Evolutionary conservation across 2,113 vertebrate genomes (phyloP), one percentile per base, ranked within the genome.

Genomic region (Fukomys damarensis): DNA sequence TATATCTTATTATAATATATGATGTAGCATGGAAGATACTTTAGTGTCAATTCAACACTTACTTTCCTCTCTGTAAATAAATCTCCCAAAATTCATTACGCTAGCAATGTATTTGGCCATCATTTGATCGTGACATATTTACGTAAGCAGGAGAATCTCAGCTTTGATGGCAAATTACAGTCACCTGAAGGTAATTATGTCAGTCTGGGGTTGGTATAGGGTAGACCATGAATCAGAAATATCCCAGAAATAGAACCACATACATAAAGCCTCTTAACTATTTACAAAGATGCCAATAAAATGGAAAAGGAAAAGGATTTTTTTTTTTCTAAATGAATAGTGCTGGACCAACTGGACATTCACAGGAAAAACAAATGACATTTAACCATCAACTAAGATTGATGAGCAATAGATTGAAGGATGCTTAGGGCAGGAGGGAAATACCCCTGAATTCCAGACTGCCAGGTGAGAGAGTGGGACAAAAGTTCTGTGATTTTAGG

Each of bases 241-340:
- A 91, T 20, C 76, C 12, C 52, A 80, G 49, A 94, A 82, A 93
- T 28, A 95, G 22, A 92, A 14, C 5, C 65, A 68, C 5, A 90
- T 10, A 61, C 43, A 92, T 43, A 94, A 93, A 93, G 63, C 56
- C 54, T 97, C 61, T 92, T 61, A 91, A 58, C 14, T 93, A 59
- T 86, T 86, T 28, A 54, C 6, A 52, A 65, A 4, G 49, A 14
- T 74, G 26, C 12, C 58, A 66, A 20, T 20, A 26, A 66, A 94
- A 85, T 11, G 2, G 22, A 93, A 28, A 12, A 80, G 35, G 32
- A n/a, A 86, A 89, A 80, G 46, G 22, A 41, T n/a, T 46, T 32
- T 46, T 26, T 32, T 46, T 26, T 24, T 89, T 79, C 32, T 49
- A 89, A 87, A 22, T 92, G 9, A 94, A 76, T 32, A n/a, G 19